Evolutionary conservation across 2,888 invertebrate species (phyloP).

Genomic region (Tachystola acroxantha): DNA sequence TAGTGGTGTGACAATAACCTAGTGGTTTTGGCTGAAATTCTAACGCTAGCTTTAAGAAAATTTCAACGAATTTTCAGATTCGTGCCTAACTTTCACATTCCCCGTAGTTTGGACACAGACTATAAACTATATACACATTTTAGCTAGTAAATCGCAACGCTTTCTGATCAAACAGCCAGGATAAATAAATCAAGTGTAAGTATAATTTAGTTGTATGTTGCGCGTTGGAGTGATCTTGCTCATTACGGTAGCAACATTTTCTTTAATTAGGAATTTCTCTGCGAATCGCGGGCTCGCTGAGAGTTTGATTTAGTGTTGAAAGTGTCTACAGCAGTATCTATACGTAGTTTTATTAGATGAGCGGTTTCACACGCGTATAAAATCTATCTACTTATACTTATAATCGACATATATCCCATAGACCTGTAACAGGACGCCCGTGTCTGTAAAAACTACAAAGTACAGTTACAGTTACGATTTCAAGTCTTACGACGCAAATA

Average conservation of each 20-base stretch:
- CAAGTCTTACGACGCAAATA: no score
- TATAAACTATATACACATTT: slow-evolving; percentile 3
- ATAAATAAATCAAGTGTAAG: slow-evolving; percentile 29
- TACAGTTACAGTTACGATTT: no score
- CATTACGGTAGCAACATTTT: slow-evolving; percentile 12
- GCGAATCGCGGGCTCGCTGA: neutral
- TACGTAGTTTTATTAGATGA: no score
- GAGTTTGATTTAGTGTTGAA: slow-evolving; percentile 3
- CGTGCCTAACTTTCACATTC: slow-evolving; percentile 2
- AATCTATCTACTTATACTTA: no score
- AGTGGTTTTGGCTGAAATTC: no score
- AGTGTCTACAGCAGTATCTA: no score
- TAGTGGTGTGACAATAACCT: no score
- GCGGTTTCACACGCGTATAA: no score
- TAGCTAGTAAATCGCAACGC: slow-evolving; percentile 34
- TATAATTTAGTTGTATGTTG: neutral
- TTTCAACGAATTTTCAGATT: slow-evolving; percentile 1
- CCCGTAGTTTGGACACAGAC: neutral
- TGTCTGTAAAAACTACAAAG: no score
- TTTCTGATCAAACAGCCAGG: slow-evolving; percentile 45
- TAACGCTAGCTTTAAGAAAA: no score
- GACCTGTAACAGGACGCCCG: no score
- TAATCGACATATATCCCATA: no score
- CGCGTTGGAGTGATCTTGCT: slow-evolving; percentile 7
- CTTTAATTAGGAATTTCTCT: slow-evolving; percentile 23